Conservation (phyloP, 2,797 vertebrate genomes). For the Crenichthys baileyi region DNA sequence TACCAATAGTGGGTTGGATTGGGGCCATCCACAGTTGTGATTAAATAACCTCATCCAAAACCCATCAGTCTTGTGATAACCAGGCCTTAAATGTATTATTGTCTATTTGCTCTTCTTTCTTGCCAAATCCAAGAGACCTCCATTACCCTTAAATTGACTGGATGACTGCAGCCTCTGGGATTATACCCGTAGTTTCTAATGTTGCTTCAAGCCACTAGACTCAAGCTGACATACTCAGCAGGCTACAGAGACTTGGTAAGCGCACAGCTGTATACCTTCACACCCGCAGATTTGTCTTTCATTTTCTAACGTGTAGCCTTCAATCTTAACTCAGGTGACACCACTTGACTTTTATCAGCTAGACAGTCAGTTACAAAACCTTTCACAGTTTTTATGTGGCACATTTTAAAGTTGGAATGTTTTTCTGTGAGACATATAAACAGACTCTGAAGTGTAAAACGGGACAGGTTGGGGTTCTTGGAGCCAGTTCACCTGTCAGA, state of each 20-base stretch:
- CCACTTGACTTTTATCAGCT: conserved; percentile 19
- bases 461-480: neutral
- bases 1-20: neutral
- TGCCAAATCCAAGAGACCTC: neutral
- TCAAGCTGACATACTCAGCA: conserved; percentile 5
- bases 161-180: neutral
- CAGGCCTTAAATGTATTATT: neutral
- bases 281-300: neutral
- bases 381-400: neutral
- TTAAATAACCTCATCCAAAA: neutral
- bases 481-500: conserved; percentile 10
- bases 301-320: conserved; percentile 16
- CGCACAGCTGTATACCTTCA: neutral
- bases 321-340: conserved; percentile 12
- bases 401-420: conserved; percentile 8
- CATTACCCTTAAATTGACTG: conserved; percentile 12
- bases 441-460: conserved; percentile 20
- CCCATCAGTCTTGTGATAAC: neutral
- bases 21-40: neutral
- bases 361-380: conserved; percentile 2
- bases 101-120: conserved; percentile 9
- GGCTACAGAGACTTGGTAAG: neutral
- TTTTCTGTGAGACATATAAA: conserved; percentile 9
- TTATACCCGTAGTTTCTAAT: conserved; percentile 1
- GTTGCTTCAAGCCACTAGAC: neutral